A percentile compares a stretch with the other conserved stretches of the same genome.
Evolutionary conservation across 2,113 vertebrate genomes (phyloP).

Genomic region (Mormyrus iriodes): DNA sequence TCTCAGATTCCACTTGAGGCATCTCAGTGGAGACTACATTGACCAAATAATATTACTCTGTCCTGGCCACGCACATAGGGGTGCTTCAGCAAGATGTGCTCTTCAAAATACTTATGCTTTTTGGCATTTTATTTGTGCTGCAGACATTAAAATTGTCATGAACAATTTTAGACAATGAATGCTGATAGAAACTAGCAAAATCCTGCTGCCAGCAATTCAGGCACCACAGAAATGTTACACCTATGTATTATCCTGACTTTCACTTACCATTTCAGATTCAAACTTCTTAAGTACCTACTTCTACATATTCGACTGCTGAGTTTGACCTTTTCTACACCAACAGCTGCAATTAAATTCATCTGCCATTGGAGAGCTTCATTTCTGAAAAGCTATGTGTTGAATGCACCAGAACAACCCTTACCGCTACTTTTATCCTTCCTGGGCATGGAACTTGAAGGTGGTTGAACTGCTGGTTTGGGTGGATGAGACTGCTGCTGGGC

Average conservation of each 20-base stretch:
- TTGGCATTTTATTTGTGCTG: neutral
- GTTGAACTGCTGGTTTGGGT: conserved; percentile 19
- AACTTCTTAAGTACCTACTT: neutral
- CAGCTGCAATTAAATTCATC: neutral
- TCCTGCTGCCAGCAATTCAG: neutral
- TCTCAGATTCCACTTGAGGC: neutral
- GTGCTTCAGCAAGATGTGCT: neutral
- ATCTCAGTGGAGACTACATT: neutral
- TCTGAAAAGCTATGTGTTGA: neutral
- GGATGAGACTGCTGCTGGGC: conserved; percentile 46
- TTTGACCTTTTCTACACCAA: neutral
- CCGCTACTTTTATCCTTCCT: conserved; percentile 74
- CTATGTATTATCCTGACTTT: neutral
- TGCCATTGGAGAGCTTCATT: neutral
- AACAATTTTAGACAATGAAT: neutral
- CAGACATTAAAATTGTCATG: neutral
- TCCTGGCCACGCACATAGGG: neutral
- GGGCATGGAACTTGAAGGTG: conserved; percentile 59
- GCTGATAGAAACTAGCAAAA: neutral
- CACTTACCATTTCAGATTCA: neutral
- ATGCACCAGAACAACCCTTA: conserved; percentile 45
- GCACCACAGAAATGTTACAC: neutral
- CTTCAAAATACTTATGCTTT: neutral
- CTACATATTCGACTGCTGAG: neutral
- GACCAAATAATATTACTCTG: neutral